These are phyloP conservation scores for Protaetia brevitarsis DNA, from an alignment of 1,140 invertebrate species.

Conservation along the genomic window DNA sequence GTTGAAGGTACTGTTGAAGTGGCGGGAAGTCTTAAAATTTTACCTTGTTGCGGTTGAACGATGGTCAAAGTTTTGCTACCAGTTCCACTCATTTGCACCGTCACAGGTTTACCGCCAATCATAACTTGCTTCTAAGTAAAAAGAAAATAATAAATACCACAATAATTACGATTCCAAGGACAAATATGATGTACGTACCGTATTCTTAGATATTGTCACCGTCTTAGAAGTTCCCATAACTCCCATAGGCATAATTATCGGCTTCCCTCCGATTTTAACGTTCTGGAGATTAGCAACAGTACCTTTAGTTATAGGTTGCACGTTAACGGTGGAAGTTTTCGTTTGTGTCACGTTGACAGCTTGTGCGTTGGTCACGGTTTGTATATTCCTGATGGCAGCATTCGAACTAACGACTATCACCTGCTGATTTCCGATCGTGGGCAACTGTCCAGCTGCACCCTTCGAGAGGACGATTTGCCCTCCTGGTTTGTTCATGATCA, in stretches of 20 bases:
- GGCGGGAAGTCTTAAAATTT: slow-evolving; percentile 49
- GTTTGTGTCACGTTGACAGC: slow-evolving; percentile 44
- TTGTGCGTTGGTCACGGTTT: slow-evolving; percentile 61
- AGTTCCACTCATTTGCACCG: slow-evolving; percentile 51
- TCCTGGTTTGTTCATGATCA: slow-evolving; percentile 65
- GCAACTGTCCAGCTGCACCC: slow-evolving; percentile 49
- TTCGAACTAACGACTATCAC: slow-evolving; percentile 72
- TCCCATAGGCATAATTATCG: slow-evolving; percentile 65
- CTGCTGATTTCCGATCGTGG: slow-evolving; percentile 59
- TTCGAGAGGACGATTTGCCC: slow-evolving; percentile 59
- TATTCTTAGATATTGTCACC: slow-evolving; percentile 54
- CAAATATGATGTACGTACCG: slow-evolving; percentile 35
- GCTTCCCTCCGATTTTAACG: slow-evolving; percentile 55
- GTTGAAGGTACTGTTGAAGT: slow-evolving; percentile 33
- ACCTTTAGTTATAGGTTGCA: slow-evolving; percentile 46
- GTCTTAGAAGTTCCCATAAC: slow-evolving; percentile 56
- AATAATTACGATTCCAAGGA: background rate
- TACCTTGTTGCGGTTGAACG: slow-evolving; percentile 38
- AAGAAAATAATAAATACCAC: slow-evolving; percentile 1
- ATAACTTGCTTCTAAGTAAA: slow-evolving; percentile 57
- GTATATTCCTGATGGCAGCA: slow-evolving; percentile 60
- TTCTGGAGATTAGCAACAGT: slow-evolving; percentile 47
- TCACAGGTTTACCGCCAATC: slow-evolving; percentile 68
- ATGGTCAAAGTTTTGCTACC: slow-evolving; percentile 48
- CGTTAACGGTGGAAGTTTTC: slow-evolving; percentile 47